Conservation (phyloP, 2,113 vertebrate species). For the Lamprotornis superbus region DNA sequence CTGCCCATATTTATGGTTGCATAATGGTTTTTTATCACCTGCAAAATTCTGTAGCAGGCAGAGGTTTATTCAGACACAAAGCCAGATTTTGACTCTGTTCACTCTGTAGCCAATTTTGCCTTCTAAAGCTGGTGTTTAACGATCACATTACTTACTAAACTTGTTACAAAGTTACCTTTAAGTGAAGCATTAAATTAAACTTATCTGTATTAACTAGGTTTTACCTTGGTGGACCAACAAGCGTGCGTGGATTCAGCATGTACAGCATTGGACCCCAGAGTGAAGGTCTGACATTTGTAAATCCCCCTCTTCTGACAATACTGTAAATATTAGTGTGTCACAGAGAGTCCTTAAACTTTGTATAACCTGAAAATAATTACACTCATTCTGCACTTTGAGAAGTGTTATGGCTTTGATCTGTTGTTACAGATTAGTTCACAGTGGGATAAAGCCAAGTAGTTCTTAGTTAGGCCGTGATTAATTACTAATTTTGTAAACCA, state of each 20-base stretch:
- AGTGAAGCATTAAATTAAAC: not conserved
- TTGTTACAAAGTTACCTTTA: not conserved
- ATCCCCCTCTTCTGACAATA: not conserved
- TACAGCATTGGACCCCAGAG: conserved; percentile 97
- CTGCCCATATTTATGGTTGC: not conserved
- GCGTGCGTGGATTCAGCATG: conserved; percentile 96
- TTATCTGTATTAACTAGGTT: conserved; percentile 75
- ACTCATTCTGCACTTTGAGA: not conserved
- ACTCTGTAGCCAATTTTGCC: not conserved
- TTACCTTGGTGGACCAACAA: conserved; percentile 95
- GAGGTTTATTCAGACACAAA: not conserved
- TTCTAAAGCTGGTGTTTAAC: not conserved
- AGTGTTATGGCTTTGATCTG: not conserved
- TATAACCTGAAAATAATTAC: not conserved
- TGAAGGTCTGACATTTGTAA: conserved; percentile 80
- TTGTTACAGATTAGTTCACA: not conserved
- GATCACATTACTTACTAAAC: not conserved
- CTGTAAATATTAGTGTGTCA: not conserved
- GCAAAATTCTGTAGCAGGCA: not conserved
- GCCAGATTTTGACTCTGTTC: not conserved
- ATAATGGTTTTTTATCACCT: not conserved
- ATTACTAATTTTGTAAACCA: not conserved
- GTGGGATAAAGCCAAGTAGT: not conserved
- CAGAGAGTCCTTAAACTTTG: not conserved
- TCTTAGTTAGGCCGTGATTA: not conserved